phyloP scores from a whole-genome alignment of 2,888 invertebrate species.

The Melanophora roralis region DNA sequence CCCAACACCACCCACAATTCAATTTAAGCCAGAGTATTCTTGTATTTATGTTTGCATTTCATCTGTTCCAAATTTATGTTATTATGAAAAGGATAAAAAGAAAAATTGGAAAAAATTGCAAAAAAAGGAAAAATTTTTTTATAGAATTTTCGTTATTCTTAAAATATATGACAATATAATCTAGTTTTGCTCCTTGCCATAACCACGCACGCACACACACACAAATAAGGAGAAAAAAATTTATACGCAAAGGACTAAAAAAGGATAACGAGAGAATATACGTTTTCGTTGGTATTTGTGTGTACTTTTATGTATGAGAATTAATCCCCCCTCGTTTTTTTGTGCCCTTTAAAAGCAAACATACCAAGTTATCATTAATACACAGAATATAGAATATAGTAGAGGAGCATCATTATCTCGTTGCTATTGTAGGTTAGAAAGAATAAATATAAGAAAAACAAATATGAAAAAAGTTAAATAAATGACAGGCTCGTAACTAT shows the following conservation, averaged over 20 bases:
- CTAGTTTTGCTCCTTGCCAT: constrained; percentile 55
- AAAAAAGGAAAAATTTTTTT: constrained; percentile 37
- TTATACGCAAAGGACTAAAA: constrained; percentile 23
- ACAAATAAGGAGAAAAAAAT: background rate
- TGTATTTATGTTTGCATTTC: background rate
- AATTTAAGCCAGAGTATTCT: background rate
- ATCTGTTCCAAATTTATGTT: constrained; percentile 42
- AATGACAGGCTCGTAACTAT: constrained; percentile 30
- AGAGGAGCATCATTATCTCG: constrained; percentile 25
- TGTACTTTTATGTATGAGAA: background rate
- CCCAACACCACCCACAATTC: background rate
- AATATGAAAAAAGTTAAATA: too few species aligned
- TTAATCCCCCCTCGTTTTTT: background rate
- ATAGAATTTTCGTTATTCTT: constrained; percentile 15
- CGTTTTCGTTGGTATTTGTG: background rate
- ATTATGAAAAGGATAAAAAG: constrained; percentile 6
- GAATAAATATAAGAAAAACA: background rate
- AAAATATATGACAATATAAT: constrained; percentile 56
- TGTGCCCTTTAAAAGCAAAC: background rate
- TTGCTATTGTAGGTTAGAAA: constrained; percentile 1
- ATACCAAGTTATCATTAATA: constrained; percentile 37
- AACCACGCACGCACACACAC: too few species aligned
- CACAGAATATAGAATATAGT: constrained; percentile 8
- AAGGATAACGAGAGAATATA: constrained; percentile 13
- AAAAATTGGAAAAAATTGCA: background rate